Percentiles rank a stretch among this genome's conserved stretches.
These are phyloP conservation scores for Vidua chalybeata DNA, from an alignment of 2,113 vertebrate species.

Conservation along the genomic window DNA sequence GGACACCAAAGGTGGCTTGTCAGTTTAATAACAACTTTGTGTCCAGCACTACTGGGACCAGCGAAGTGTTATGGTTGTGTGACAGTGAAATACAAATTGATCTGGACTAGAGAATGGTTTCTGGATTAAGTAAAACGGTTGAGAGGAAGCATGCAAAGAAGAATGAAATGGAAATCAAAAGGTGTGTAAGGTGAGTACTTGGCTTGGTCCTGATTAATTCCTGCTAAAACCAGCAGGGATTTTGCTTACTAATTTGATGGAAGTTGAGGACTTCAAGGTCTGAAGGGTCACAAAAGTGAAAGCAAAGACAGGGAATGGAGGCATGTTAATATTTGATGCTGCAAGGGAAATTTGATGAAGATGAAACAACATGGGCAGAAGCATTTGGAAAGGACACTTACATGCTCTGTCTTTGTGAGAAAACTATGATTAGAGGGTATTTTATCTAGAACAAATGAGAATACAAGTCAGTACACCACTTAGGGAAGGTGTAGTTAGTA, in stretches of 20 bases:
- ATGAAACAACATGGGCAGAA: not conserved
- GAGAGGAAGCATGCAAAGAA: not conserved
- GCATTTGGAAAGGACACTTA: not conserved
- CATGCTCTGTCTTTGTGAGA: not conserved
- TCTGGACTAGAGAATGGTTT: not conserved
- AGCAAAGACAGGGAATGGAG: not conserved
- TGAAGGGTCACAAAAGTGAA: not conserved
- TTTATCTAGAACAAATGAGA: not conserved
- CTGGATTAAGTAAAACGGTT: not conserved
- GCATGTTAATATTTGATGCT: not conserved
- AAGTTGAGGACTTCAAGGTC: not conserved
- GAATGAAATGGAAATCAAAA: not conserved
- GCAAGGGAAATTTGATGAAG: not conserved
- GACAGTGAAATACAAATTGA: not conserved
- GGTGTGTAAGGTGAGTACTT: not conserved
- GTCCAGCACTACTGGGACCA: not conserved
- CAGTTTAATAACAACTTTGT: not conserved
- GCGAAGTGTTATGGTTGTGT: not conserved
- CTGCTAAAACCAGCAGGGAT: not conserved
- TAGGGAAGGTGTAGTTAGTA: not conserved
- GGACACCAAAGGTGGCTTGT: not conserved
- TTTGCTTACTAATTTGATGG: not conserved
- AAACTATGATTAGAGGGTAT: not conserved
- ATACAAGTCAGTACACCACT: not conserved
- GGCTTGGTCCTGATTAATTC: not conserved